Percentiles rank a stretch among this genome's conserved stretches.
Conservation (phyloP, 2,888 invertebrate genomes). For the Chalcis sispes region DNA sequence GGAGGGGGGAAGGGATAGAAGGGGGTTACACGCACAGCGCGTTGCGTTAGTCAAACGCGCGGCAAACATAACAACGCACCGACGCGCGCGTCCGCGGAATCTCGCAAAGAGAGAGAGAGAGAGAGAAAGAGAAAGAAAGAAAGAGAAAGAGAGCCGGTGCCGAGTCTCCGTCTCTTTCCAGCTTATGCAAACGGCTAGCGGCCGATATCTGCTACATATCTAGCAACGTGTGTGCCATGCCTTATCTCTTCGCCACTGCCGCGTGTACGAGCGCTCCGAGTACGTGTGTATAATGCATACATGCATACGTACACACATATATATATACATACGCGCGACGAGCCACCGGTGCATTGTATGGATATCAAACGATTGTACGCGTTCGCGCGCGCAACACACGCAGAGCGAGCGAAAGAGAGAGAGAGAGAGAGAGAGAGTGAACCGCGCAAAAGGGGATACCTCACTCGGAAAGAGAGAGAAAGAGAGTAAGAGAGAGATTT, state of each 20-base stretch:
- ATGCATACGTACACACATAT: neutral
- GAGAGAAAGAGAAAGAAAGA: neutral
- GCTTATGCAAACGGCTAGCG: constrained; percentile 23
- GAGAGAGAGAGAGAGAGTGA: constrained; percentile 12
- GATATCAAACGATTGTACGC: constrained; percentile 64
- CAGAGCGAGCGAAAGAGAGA: constrained; percentile 51
- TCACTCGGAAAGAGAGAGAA: constrained; percentile 6
- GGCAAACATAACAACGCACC: too few relatives aligned
- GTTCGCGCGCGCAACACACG: constrained; percentile 39
- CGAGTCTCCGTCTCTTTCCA: too few relatives aligned
- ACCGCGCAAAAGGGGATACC: constrained; percentile 54
- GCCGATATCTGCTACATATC: constrained; percentile 73
- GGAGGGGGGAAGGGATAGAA: too few relatives aligned
- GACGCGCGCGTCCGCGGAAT: too few relatives aligned
- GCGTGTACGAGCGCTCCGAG: neutral
- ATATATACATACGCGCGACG: neutral
- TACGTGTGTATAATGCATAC: too few relatives aligned
- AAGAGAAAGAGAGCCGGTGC: too few relatives aligned
- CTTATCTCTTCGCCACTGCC: constrained; percentile 67
- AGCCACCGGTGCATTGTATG: constrained; percentile 68
- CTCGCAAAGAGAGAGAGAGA: constrained; percentile 41
- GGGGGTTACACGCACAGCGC: too few relatives aligned
- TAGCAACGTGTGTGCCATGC: constrained; percentile 73
- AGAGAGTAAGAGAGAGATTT: constrained; percentile 60
- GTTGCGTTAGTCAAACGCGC: too few relatives aligned